Evolutionary conservation across 2,888 invertebrate species (phyloP), one percentile per base, ranked within the genome.

Genomic region (Leptogaster cylindrica): DNA sequence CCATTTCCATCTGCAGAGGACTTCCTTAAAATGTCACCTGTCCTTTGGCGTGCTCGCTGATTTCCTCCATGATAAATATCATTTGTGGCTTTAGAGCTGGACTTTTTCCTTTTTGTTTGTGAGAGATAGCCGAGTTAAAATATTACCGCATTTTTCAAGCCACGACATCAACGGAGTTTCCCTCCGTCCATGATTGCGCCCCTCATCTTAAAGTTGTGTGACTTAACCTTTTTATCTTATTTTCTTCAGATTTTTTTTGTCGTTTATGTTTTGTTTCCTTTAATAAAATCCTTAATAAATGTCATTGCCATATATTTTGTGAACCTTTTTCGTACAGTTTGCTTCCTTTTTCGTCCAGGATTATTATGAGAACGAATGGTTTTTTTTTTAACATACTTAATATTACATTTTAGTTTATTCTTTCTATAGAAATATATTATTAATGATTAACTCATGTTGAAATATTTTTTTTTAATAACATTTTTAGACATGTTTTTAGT

Each of bases 61-160:
- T 46, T 23, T 46, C n/a, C 46, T 25, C 23, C 23, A 46, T 46
- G 46, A 46, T 23, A 46, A 25, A 46, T 46, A 46, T 23, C 23
- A 23, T 46, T 20, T 46, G 23, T 20, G 46, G 46, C 46, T 46
- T 46, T 23, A 46, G 20, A 46, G 18, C 23, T 20, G 12, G 23
- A 10, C 3, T 6, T 2, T n/a, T 46, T 8, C 46, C 46, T 12
- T 52, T 31, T 52, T 52, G 33, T 52, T 52, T 28, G 52, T 18
- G 16, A 28, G 33, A 31, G 52, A 52, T 52, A 52, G 52, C 31
- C 12, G 16, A 16, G 27, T 3, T 52, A 33, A 52, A 52, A 52
- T 52, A 52, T 52, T 52, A 20, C 52, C 31, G n/a, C 52, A 52
- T 52, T 31, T 52, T 52, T 31, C 52, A 52, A 20, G 8, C 20